Base-by-base conservation (phyloP, 1,140 invertebrate genomes). In the Leptoteleia sp. region DNA sequence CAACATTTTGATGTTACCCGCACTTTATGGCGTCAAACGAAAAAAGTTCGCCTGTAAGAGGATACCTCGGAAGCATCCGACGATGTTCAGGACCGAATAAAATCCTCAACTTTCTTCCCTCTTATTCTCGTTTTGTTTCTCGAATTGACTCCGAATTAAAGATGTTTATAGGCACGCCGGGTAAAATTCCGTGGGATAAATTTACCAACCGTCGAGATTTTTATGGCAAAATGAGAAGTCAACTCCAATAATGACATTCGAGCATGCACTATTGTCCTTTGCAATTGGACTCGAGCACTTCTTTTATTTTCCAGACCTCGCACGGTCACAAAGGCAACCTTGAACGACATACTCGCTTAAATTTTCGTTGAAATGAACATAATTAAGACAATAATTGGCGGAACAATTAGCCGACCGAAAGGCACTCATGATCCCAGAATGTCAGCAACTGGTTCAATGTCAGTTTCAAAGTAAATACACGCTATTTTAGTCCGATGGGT, bases 41-140 rank as follows among this genome's bases (percentile, higher is more conserved):
- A 65, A 42, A 65, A 65, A 19, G 19, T 52, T 52, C 0, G 45
- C 16, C 16, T 48, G 47, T 52, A 65, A 42, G 52, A 65, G 40
- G 47, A 65, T 65, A 42, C 25, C 11, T 16, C 2, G 17, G 25
- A 27, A 31, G 16, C 42, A 33, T 47, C 29, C 1, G 1, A 11
- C 37, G 16, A 19, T 59, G 25, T 22, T 50, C 25, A n/a, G 25
- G 37, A 22, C 3, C 5, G 15, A 48, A 62, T 67, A 67, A 67
- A 52, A 54, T 7, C 43, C 25, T 31, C 19, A 31, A 42, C 38
- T 67, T 55, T 16, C 4, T 16, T 65, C 27, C 4, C 29, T 67
- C 40, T 55, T 50, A 64, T 64, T 15, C 13, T 42, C 25, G 31
- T 19, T 52, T 55, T 47, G 40, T 67, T 67, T 37, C 17, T 16